Evolutionary conservation across 1,140 invertebrate genomes (phyloP), one percentile per base, ranked within the genome.

Genomic region (Coelopa frigida): DNA sequence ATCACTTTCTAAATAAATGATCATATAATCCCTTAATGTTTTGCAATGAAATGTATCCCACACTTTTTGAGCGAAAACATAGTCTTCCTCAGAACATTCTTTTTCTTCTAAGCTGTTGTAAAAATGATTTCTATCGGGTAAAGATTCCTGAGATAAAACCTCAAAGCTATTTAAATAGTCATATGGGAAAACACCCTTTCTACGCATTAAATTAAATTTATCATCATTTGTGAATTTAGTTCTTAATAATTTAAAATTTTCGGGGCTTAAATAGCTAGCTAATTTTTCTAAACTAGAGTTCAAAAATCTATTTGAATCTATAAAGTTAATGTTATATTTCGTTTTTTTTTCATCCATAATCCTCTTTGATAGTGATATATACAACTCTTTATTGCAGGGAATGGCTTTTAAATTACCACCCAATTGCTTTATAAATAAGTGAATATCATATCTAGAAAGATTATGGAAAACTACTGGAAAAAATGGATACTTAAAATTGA

Each of bases 1-100:
- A 54, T 73, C 59, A 42, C 52, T 58, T 58, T 65, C 70, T 17
- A 72, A 50, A 55, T 74, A 74, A 22, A 74, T 49, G 44, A 71
- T 62, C 23, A 64, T 54, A 56, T 71, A 73, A 32, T 75, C 59
- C 10, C 60, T 49, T n/a, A 74, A 29, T 38, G 43, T 66, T 51
- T 55, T 35, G 44, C 61, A 55, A 18, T 67, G 56, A 53, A 76
- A 76, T 33, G 24, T 50, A 18, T 61, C 39, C 72, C 72, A 75
- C 20, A 75, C 57, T 6, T 60, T 58, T 50, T 56, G 22, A 5
- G 70, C 72, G 61, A 72, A 66, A n/a, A 45, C 6, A 59, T 73
- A 75, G 26, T 74, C 65, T 24, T 56, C 50, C 23, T 53, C 46
- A 39, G 24, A 40, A 36, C 65, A 57, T 15, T 51, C 20, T 26